Percentiles rank a stretch among this genome's conserved stretches.
Evolutionary conservation across 2,888 invertebrate species (phyloP).

Genomic region (Erebia epiphron): DNA sequence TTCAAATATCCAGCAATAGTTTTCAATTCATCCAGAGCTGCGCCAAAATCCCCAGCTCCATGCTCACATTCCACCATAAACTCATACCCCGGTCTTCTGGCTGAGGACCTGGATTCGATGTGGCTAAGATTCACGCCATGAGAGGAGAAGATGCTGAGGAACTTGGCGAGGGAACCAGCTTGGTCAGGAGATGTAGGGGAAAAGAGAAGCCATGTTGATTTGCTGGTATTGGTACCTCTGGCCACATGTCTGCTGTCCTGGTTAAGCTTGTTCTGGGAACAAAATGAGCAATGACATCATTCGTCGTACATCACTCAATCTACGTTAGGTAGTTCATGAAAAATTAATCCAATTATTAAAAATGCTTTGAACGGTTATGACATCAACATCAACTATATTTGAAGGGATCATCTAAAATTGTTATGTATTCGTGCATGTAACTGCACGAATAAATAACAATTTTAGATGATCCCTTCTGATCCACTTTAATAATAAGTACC

Average conservation of each 20-base stretch:
- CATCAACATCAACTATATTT: no score
- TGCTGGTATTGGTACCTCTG: constrained; percentile 88
- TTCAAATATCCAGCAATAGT: constrained; percentile 90
- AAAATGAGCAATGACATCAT: not conserved
- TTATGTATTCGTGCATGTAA: no score
- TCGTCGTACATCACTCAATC: no score
- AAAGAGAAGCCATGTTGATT: constrained; percentile 93
- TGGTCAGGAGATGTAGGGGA: constrained; percentile 91
- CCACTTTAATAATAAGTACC: no score
- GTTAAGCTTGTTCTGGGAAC: constrained; percentile 87
- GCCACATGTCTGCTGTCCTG: constrained; percentile 92
- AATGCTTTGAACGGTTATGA: no score
- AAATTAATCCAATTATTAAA: no score
- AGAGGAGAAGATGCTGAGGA: constrained; percentile 93
- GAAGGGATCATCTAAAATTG: no score
- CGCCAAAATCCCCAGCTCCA: constrained; percentile 87
- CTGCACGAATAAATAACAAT: no score
- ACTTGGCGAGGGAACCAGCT: constrained; percentile 94
- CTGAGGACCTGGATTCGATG: constrained; percentile 95
- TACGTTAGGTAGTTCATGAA: no score
- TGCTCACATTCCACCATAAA: constrained; percentile 97
- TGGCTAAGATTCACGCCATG: constrained; percentile 92
- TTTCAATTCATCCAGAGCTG: constrained; percentile 89
- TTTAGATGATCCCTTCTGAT: no score
- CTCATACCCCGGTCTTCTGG: constrained; percentile 91